Conservation (phyloP, 2,888 invertebrate genomes). For the Nasonia oneida region DNA sequence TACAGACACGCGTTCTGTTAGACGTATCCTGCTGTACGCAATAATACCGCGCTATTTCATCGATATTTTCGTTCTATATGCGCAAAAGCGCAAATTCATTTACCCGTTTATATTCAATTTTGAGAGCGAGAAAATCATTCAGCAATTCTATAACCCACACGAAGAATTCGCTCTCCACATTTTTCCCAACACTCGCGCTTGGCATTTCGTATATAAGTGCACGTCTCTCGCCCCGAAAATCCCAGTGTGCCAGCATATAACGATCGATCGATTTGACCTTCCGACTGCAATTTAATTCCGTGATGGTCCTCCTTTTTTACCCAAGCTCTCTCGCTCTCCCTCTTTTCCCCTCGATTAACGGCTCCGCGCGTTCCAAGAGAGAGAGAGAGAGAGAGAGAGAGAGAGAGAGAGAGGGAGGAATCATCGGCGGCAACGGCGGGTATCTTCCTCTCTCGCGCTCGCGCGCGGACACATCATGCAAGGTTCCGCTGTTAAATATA, state of each 20-base stretch:
- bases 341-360: conserved; percentile 52
- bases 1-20: neutral
- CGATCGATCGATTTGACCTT: conserved; percentile 60
- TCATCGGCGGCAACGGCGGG: conserved; percentile 22
- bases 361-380: conserved; percentile 20
- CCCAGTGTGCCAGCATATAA: conserved; percentile 3
- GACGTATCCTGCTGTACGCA: neutral
- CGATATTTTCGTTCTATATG: neutral
- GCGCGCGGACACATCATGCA: conserved; percentile 45
- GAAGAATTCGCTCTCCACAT: conserved; percentile 12
- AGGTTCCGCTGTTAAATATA: conserved; percentile 50
- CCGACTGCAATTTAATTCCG: conserved; percentile 62
- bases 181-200: conserved; percentile 32
- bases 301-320: conserved; percentile 29
- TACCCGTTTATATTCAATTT: neutral
- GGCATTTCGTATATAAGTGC: neutral
- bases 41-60: neutral
- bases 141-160: too few species aligned
- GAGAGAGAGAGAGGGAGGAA: conserved; percentile 54
- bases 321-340: conserved; percentile 55
- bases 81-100: neutral
- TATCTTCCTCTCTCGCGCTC: conserved; percentile 26
- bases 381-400: conserved; percentile 18
- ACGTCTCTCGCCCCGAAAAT: conserved; percentile 31
- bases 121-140: too few species aligned